Conservation (phyloP, 2,113 vertebrate genomes). For the Eupsittula cactorum region DNA sequence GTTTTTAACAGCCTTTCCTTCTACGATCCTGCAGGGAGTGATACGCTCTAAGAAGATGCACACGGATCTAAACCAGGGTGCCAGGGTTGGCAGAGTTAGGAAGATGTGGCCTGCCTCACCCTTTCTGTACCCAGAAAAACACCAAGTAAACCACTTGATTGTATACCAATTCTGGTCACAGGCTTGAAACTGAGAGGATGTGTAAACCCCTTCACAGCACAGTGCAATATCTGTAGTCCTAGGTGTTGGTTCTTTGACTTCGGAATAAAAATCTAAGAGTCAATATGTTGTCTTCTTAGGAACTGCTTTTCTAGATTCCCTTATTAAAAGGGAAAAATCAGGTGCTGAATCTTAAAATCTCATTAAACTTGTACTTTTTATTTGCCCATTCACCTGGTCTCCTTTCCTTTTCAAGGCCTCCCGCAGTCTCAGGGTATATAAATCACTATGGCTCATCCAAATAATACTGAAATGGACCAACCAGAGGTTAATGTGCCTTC, state of each 20-base stretch:
- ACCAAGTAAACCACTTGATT: neutral
- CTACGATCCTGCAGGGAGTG: neutral
- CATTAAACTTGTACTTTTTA: slow-evolving; percentile 47
- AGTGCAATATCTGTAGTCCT: neutral
- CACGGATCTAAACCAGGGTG: neutral
- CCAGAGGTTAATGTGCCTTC: slow-evolving; percentile 65
- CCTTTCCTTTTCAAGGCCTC: neutral
- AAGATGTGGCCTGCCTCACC: neutral
- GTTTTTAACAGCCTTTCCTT: neutral
- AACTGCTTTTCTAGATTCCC: slow-evolving; percentile 11
- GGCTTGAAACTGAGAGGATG: neutral
- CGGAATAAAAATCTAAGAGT: neutral
- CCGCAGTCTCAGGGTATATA: slow-evolving; percentile 59
- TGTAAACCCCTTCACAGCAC: neutral
- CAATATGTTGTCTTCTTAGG: neutral
- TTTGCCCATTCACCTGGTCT: neutral
- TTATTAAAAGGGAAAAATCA: neutral
- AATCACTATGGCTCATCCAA: slow-evolving; percentile 49
- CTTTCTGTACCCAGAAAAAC: neutral
- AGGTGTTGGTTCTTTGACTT: neutral
- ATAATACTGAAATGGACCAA: slow-evolving; percentile 2
- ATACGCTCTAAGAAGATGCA: neutral
- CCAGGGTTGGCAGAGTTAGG: neutral
- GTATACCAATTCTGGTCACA: neutral
- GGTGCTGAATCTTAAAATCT: slow-evolving; percentile 43